Evolutionary conservation across 2,797 vertebrate species (phyloP), one percentile per base, ranked within the genome.

Genomic region (Acipenser ruthenus): DNA sequence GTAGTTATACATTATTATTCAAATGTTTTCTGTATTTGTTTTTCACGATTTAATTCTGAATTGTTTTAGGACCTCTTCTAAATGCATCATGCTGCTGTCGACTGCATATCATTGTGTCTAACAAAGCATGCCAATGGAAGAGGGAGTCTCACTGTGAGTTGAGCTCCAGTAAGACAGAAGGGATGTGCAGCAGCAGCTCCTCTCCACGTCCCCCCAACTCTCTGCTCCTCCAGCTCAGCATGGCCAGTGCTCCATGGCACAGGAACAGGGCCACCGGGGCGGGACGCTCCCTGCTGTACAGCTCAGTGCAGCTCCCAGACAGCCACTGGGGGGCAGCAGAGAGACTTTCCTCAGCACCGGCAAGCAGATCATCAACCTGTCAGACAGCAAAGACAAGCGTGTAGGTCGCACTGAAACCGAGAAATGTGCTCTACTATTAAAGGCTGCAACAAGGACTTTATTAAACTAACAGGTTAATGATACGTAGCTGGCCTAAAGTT

Each of bases 181-280:
- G 88, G 0, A 93, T 85, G 71, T 93, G 76, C 69, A 95, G 52
- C 7, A 98, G 85, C 0, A 98, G 83, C 47, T 82, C 76, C 73
- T 94, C 95, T 74, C 89, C 86, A 13, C 80, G 79, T 2, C 72
- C 77, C 13, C 89, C 89, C 66, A 88, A 82, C 1, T 72, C 78
- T 60, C 84, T 74, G 0, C 75, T 77, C 77, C 84, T 93, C 95
- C 94, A 98, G 67, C 87, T 89, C 78, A 99, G 64, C 95, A 98
- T 97, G 47, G 93, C 94, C 70, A 99, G 83, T 2, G 92, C 89
- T 10, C 96, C 96, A 6, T 97, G 96, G 76, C 93, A 94, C 62
- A 98, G 82, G 71, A 92, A 96, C 53, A 97, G 80, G 55, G 89
- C 84, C n/a, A 89, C 84, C 0, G 87, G 80, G 1, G 70, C 79